Evolutionary conservation across 2,113 vertebrate species (phyloP).

Genomic region (Urocitellus parryii): DNA sequence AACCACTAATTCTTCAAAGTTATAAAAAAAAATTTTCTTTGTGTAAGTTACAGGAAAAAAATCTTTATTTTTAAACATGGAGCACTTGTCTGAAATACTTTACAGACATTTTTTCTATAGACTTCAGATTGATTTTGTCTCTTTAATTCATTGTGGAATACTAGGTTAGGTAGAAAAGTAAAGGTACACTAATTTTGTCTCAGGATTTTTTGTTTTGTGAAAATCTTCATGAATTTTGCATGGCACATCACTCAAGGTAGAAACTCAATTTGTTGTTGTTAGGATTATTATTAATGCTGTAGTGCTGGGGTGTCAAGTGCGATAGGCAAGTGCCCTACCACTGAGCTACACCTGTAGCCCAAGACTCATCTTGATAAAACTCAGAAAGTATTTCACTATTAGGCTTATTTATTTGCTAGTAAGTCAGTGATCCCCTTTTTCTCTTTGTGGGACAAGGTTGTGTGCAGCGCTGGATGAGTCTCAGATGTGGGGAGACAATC

Average conservation of each 20-base stretch:
- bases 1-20: background rate
- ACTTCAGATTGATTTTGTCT: background rate
- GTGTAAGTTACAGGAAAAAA: background rate
- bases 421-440: background rate
- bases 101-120: background rate
- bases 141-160: background rate
- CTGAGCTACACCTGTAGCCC: background rate
- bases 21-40: background rate
- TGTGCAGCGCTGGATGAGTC: background rate
- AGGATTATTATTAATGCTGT: background rate
- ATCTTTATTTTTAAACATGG: background rate
- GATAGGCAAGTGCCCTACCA: background rate
- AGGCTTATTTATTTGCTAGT: background rate
- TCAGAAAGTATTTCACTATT: background rate
- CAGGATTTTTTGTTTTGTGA: background rate
- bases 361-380: background rate
- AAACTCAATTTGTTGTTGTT: background rate
- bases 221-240: background rate
- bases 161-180: background rate
- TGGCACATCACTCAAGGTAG: background rate
- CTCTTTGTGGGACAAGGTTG: background rate
- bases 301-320: background rate
- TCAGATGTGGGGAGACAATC: background rate
- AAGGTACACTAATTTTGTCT: background rate
- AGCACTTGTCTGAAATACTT: background rate